Base-by-base conservation (phyloP, 35 echinoderm and acorn worm species). In the Apostichopus parvimensis region DNA sequence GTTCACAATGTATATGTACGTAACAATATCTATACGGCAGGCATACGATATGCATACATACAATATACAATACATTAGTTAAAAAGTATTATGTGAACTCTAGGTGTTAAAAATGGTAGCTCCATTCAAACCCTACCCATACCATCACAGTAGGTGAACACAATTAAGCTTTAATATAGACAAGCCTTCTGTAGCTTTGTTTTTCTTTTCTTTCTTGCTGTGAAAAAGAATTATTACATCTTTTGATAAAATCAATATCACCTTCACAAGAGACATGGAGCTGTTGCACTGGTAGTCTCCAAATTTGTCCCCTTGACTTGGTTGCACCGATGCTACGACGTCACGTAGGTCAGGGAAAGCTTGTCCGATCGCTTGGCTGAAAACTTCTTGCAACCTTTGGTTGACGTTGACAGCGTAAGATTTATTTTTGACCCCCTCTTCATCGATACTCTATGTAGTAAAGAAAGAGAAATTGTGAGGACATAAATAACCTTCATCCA, bases 241-340 rank as follows among this genome's bases (percentile, higher is more conserved):
- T 45, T 45, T 45, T 45, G 34, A 61, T 12, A 61, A 12, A 8
- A 61, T 61, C 1, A 61, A 61, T 61, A 61, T 52, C 56, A 91
- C 89, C 89, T 88, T 79, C 5, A 91, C 7, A 60, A 78, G 89
- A 61, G 89, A 89, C 97, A 99, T 99, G 6, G 97, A 89, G 79
- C 95, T 99, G 58, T 99, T 99, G 82, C 97, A 99, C 89, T 99
- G 97, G 85, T 99, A 99, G 90, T 99, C 97, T 21, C 97, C 97
- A 92, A 98, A 98, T 60, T 89, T 93, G 66, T 98, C 92, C 23
- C 87, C 75, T 78, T 95, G 93, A 34, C 93, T 96, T 4, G 93
- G 91, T 21, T 94, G 87, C 14, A 96, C 91, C 0, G 83, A 75
- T 1, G 94, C 91, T 13, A 83, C 28, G 1, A 93, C 90, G 45